Conservation (phyloP, 2,797 vertebrate genomes). For the Pagetopsis macropterus region DNA sequence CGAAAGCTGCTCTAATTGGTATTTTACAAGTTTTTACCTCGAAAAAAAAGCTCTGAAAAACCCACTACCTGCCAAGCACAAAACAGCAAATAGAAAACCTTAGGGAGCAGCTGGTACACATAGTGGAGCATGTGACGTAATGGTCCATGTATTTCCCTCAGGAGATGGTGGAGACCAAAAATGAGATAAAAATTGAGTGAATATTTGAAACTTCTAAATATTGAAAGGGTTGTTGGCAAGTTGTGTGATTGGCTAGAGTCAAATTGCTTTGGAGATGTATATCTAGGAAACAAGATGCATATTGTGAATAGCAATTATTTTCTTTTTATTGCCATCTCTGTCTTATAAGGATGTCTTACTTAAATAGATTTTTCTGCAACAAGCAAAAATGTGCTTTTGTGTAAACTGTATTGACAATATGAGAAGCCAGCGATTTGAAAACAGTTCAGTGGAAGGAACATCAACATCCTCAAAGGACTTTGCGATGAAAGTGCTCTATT, state of each 20-base stretch:
- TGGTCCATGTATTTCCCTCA: background rate
- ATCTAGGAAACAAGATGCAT: background rate
- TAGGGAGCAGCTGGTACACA: background rate
- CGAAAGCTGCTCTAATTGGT: background rate
- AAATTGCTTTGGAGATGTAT: background rate
- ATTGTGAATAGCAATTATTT: background rate
- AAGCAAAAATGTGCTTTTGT: constrained; percentile 35
- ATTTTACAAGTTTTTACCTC: background rate
- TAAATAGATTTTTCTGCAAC: constrained; percentile 31
- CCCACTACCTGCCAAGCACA: background rate
- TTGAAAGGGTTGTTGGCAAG: background rate
- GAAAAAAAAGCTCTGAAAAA: background rate
- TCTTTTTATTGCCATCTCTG: background rate
- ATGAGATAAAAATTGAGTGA: background rate
- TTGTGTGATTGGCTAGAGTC: background rate
- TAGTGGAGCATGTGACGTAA: background rate
- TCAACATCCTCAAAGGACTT: constrained; percentile 59
- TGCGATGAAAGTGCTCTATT: constrained; percentile 47
- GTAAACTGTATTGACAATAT: constrained; percentile 25
- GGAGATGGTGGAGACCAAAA: constrained; percentile 3
- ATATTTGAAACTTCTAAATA: constrained; percentile 2
- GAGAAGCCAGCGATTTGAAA: constrained; percentile 46
- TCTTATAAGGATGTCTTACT: background rate
- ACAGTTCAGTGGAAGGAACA: constrained; percentile 49
- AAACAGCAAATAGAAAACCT: background rate